Base-by-base conservation (phyloP, 2,888 invertebrate species). In the Harpalus rubripes region DNA sequence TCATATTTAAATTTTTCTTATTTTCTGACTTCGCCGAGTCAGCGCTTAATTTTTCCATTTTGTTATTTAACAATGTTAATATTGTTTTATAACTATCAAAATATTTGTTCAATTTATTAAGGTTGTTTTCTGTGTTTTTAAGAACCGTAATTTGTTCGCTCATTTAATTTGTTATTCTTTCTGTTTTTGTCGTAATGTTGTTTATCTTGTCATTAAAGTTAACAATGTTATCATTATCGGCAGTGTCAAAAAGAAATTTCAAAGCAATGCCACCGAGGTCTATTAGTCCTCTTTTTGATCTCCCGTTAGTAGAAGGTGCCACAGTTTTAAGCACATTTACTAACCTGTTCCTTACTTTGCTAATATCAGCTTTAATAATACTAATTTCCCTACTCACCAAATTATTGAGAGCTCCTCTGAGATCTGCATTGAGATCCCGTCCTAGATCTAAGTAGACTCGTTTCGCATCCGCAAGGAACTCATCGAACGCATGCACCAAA, bases 281-380 rank as follows among this genome's bases (percentile, higher is more conserved):
- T 79, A 79, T 79, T 12, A 79, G 58, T 22, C 79, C 59, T 18
- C 79, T n/a, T 58, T 59, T 79, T 22, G 12, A 18, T 26, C 59
- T 52, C n/a, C 4, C 18, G 32, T 59, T 59, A 10, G 5, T 10
- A 32, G 16, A 16, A 22, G 72, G 39, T n/a, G 32, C 10, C 1
- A 72, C 16, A 32, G 72, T 72, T 39, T 72, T 10, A 15, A 8
- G 3, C 1, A 72, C 7, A 41, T 72, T 39, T 39, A 7, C 10
- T 5, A 15, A 72, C 26, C 32, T 72, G 10, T 8, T 10, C 8
- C 26, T 72, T 41, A 72, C 26, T 7, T 72, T 79, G 52, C 58
- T 58, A 12, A 79, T 26, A 32, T 59, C 79, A n/a, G n/a, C 12
- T 4, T 15, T 79, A 79, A 79, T 79, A 58, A 79, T 79, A 58